A percentile compares a stretch with the other conserved stretches of the same genome.
Evolutionary conservation across 2,797 vertebrate species (phyloP).

Genomic region (Poeciliopsis infans): DNA sequence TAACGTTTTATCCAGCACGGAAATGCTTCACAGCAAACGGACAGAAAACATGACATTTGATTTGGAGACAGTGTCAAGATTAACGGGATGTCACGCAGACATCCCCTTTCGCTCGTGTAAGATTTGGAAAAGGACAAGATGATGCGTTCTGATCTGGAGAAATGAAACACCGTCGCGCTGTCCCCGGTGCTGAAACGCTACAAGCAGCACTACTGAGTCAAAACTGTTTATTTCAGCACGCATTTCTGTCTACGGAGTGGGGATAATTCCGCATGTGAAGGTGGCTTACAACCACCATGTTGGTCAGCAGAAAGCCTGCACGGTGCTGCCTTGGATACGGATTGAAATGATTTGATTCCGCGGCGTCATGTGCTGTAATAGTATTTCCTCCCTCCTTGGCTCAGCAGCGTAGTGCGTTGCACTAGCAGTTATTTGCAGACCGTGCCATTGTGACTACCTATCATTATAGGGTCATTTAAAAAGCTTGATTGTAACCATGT

Average conservation of each 20-base stretch:
- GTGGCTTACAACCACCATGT: constrained; percentile 13
- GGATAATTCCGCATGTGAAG: constrained; percentile 34
- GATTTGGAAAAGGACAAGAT: not conserved
- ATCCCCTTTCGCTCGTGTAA: not conserved
- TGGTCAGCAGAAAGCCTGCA: constrained; percentile 1
- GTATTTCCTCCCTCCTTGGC: constrained; percentile 45
- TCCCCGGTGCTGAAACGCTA: constrained; percentile 63
- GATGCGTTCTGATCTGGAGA: not conserved
- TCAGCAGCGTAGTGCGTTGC: constrained; percentile 31
- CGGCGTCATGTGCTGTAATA: constrained; percentile 58
- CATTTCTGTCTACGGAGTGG: constrained; percentile 4
- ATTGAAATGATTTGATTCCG: constrained; percentile 23
- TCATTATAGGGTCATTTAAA: not conserved
- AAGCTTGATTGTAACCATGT: not conserved
- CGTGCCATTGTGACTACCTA: not conserved
- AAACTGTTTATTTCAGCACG: not conserved
- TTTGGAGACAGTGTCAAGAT: not conserved
- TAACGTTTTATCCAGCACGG: constrained; percentile 23
- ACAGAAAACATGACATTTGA: not conserved
- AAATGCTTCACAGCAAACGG: constrained; percentile 24
- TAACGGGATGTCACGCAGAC: constrained; percentile 6
- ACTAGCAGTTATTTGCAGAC: constrained; percentile 10
- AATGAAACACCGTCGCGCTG: constrained; percentile 36
- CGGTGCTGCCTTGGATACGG: constrained; percentile 3
- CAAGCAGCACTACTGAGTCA: constrained; percentile 2